These are phyloP conservation scores for Gnathonemus longibarbis DNA, from an alignment of 2,113 vertebrate genomes.

Conservation along the genomic window DNA sequence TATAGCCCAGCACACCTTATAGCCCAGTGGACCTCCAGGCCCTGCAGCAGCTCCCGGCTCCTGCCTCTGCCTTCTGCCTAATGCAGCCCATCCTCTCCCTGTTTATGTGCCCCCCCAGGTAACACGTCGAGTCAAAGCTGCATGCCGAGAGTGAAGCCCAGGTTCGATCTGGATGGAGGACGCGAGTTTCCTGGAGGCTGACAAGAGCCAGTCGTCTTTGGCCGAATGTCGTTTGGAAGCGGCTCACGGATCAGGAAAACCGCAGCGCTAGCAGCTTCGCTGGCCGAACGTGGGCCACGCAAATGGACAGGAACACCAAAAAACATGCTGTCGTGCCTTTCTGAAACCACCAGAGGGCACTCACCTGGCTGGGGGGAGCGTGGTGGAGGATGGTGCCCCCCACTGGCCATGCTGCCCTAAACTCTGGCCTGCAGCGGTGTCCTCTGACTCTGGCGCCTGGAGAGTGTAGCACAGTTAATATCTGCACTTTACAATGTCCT, in stretches of 20 bases:
- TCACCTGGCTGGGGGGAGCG: slow-evolving; percentile 38
- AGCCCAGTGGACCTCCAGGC: neutral
- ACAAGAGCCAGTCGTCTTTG: neutral
- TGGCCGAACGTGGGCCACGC: neutral
- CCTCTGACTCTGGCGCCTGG: slow-evolving; percentile 35
- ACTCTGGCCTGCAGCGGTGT: slow-evolving; percentile 17
- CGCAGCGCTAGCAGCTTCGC: neutral
- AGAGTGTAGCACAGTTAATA: neutral
- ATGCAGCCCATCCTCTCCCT: neutral
- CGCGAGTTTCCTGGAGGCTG: neutral
- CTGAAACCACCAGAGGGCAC: neutral
- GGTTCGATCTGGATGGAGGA: neutral
- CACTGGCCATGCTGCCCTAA: slow-evolving; percentile 4
- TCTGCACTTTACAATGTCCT: neutral
- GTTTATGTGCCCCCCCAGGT: neutral
- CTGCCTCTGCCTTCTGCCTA: neutral
- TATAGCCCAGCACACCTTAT: neutral
- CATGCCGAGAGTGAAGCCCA: neutral
- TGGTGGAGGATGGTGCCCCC: slow-evolving; percentile 28
- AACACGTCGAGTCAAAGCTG: neutral
- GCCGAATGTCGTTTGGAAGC: neutral
- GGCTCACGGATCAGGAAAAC: neutral
- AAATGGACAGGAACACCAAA: neutral
- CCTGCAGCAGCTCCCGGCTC: neutral
- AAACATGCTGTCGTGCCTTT: neutral